Evolutionary conservation across 2,797 vertebrate species (phyloP), one percentile per base, ranked within the genome.

Genomic region (Anguilla pacifica): DNA sequence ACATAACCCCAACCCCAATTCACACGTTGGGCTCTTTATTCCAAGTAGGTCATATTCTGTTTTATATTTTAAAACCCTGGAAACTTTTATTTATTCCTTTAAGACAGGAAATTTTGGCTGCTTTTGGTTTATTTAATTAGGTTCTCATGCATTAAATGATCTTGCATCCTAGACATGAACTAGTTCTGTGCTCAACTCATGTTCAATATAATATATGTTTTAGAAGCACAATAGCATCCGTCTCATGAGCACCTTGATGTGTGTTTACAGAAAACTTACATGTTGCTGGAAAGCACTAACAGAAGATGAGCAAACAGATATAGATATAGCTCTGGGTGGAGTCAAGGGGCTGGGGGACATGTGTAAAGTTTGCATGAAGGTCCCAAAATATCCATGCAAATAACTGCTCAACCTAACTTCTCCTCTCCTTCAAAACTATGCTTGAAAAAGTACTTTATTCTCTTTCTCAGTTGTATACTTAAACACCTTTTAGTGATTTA

Each of bases 31-130:
- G 35, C 59, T 43, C 83, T 79, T 51, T 59, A 31, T 83, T 88
- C 64, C 49, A 85, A 88, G 70, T 88, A 77, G 87, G 83, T 85
- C 53, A 61, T 31, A 46, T 79, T 85, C 67, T 10, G 39, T 57
- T 83, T 85, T 85, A 85, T 17, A 46, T 31, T 81, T 64, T 83
- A 39, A 43, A 77, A 10, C 70, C 25, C 15, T 31, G 57, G 46
- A 25, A 49, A 51, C 22, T 70, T 70, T 25, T 51, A 28, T 28
- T 43, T 46, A 17, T 17, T 77, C 74, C 35, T n/a, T 7, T 39
- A n/a, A 43, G 39, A 43, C 3, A 67, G 61, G 4, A 70, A 2
- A 6, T 70, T 70, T 59, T 17, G 57, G 57, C 57, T 59, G 17
- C 17, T 59, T 59, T 59, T 59, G 57, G 15, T 59, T 59, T 59